Conservation (phyloP, 2,888 invertebrate genomes). For the Pyrrhosoma nymphula region DNA sequence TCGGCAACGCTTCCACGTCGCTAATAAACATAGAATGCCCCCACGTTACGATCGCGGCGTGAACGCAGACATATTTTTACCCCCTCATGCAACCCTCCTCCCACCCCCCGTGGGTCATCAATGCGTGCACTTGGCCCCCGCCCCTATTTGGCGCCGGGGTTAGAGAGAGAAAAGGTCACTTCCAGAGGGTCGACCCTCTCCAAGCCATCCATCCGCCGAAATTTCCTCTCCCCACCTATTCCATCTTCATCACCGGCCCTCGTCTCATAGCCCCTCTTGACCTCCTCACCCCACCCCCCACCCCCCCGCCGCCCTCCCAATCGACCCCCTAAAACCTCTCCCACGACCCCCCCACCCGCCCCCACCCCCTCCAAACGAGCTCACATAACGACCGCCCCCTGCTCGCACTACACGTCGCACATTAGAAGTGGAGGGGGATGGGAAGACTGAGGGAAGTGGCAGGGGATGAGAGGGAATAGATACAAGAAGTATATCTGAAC, state of each 20-base stretch:
- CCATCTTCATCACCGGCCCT: slow-evolving; percentile 1
- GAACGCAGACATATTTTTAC: not conserved
- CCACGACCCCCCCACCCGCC: not conserved
- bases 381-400: not conserved
- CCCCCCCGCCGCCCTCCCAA: not conserved
- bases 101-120: not conserved
- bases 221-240: slow-evolving; percentile 5
- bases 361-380: not conserved
- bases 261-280: not conserved
- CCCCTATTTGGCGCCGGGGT: not conserved
- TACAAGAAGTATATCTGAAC: no score
- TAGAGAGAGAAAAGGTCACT: not conserved
- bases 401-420: not conserved
- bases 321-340: not conserved
- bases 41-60: not conserved
- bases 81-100: not conserved
- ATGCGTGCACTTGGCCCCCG: not conserved
- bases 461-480: not conserved
- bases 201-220: not conserved
- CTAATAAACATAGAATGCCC: not conserved
- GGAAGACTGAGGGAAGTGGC: not conserved
- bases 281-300: not conserved
- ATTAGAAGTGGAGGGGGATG: not conserved
- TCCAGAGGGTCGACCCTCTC: not conserved
- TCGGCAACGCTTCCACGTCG: not conserved